Base-by-base conservation (phyloP, 2,888 invertebrate genomes). In the Chesias legatella region DNA sequence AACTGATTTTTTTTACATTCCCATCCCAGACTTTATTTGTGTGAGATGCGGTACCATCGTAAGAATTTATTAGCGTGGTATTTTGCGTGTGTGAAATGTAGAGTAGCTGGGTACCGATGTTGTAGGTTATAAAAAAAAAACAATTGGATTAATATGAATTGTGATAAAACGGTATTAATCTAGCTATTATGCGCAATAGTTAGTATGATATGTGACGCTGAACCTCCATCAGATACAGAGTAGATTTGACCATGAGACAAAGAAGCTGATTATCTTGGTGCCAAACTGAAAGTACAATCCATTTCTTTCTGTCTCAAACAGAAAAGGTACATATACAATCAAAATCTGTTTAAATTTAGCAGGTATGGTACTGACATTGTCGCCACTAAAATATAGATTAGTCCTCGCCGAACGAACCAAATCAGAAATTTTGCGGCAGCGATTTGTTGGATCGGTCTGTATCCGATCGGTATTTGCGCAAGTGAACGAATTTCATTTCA, bases 1-100 rank as follows among this genome's bases (percentile, higher is more conserved):
- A 42, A 43, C 61, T 55, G 64, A 64, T 33, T 43, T 31, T 65
- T 61, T 63, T 69, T 65, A 79, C 79, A 80, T 80, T 80, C 79
- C 79, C 71, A 52, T 63, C 57, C 63, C 58, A 58, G 63, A 56
- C 51, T 58, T 44, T 47, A 45, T 53, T 37, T 40, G 36, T 43
- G 43, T 49, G 43, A 13, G 17, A 31, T 31, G 7, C 26, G 30
- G 21, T 41, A 34, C 7, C 23, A 28, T 31, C 25, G 13, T n/a
- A 24, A 7, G 9, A 20, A 23, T 30, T 2, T 10, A 11, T 11
- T 23, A 1, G 28, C 3, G 29, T 10, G 10, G 17, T 13, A 10
- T n/a, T 31, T 11, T 27, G 23, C 21, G 20, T 22, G 10, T 7
- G 8, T 23, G 8, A 37, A 3, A 33, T 30, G 25, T 41, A 31